Conservation (phyloP, 2,797 vertebrate genomes). For the Lacerta bilineata region DNA sequence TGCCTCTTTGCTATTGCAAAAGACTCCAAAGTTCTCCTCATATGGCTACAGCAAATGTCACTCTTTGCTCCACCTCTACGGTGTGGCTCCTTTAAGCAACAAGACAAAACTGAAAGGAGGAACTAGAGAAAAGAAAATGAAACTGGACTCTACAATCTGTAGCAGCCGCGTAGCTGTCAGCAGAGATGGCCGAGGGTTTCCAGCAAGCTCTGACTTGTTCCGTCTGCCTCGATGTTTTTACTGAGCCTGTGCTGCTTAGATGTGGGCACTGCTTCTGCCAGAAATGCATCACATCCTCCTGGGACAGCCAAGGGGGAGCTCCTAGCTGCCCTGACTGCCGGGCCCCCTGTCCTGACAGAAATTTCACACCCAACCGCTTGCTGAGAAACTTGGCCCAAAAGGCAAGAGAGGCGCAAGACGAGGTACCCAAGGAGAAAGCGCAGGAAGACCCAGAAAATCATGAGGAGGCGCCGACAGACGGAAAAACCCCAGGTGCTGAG, state of each 20-base stretch:
- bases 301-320: not conserved
- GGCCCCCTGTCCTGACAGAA: not conserved
- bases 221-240: not conserved
- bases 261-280: constrained; percentile 1
- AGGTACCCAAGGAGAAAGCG: too few species aligned
- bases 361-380: not conserved
- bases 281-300: not conserved
- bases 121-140: not conserved
- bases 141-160: too few species aligned
- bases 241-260: not conserved
- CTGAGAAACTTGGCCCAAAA: not conserved
- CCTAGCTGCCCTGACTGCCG: not conserved
- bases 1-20: too few species aligned
- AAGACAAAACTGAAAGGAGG: not conserved
- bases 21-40: too few species aligned
- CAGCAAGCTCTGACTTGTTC: not conserved
- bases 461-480: too few species aligned
- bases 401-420: not conserved
- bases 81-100: too few species aligned
- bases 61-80: not conserved
- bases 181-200: not conserved
- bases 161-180: not conserved
- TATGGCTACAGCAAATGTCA: not conserved
- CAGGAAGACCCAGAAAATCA: too few species aligned
- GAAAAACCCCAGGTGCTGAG: too few species aligned